Base-by-base conservation (phyloP, 2,113 vertebrate genomes). In the Myxocyprinus asiaticus region DNA sequence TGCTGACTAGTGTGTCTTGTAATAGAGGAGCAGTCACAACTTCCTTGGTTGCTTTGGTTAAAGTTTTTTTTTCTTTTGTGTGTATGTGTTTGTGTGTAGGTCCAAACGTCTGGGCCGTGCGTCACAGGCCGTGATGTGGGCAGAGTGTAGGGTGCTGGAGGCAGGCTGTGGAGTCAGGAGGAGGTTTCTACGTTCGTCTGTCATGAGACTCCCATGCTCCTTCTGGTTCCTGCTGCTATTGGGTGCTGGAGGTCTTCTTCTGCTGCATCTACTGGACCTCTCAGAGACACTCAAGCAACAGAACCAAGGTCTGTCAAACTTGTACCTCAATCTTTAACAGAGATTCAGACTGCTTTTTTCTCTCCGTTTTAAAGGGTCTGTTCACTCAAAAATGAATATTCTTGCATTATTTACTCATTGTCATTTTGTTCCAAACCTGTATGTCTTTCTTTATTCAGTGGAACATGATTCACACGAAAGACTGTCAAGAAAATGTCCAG, bases 161-260 rank as follows among this genome's bases (percentile, higher is more conserved):
- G 82, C 82, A 55, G 73, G 43, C 6, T 89, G 80, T 62, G 86
- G 69, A 86, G 86, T 75, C 80, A 88, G 75, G 86, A 87, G 70
- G 79, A 88, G 81, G 86, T 87, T 59, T 65, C 83, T 89, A 89
- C 89, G 62, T 48, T 69, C 77, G 1, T 47, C 45, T 4, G 59
- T 70, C 78, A 94, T 94, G 94, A 94, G 92, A 90, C 91, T 98
- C 82, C 91, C 93, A 43, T 96, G 93, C 86, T 95, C 93, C 90
- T 95, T 97, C 90, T 95, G 94, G 87, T 96, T 96, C 88, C 89
- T 98, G 88, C 91, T 98, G 91, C 92, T 98, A 82, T 96, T 98
- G 1, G 94, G 95, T 76, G 93, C 93, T 1, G 95, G 94, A 43
- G 95, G 95, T 71, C 92, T 98, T 17, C 93, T 98, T 86, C 96